These are phyloP conservation scores for Nannoperca australis DNA, from an alignment of 2,797 vertebrate species.

Conservation along the genomic window DNA sequence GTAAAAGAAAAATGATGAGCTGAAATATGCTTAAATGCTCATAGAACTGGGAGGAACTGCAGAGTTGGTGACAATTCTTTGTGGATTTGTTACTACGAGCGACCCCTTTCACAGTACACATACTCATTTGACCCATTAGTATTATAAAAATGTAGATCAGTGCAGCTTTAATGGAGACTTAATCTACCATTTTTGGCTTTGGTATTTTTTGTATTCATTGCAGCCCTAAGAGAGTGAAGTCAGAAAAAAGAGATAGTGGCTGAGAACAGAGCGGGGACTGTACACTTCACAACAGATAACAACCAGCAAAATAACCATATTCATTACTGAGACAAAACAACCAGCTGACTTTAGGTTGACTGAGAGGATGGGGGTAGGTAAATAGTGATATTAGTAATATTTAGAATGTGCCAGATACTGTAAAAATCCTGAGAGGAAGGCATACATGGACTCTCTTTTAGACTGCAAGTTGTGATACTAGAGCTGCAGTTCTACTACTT, in stretches of 20 bases:
- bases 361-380: slow-evolving; percentile 54
- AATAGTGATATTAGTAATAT: slow-evolving; percentile 79
- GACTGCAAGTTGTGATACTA: slow-evolving; percentile 55
- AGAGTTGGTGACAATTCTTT: background rate
- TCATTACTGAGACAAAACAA: slow-evolving; percentile 74
- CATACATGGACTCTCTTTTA: slow-evolving; percentile 54
- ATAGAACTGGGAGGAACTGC: background rate
- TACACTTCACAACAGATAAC: slow-evolving; percentile 75
- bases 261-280: slow-evolving; percentile 54
- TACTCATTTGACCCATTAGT: background rate
- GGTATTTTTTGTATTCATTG: slow-evolving; percentile 32
- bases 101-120: background rate
- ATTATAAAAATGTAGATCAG: background rate
- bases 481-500: slow-evolving; percentile 22
- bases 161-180: background rate
- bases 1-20: background rate
- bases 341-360: slow-evolving; percentile 73
- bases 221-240: slow-evolving; percentile 47
- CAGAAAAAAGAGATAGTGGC: slow-evolving; percentile 38
- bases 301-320: slow-evolving; percentile 69
- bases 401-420: slow-evolving; percentile 85
- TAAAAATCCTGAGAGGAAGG: slow-evolving; percentile 86
- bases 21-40: background rate
- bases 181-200: background rate
- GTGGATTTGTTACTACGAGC: background rate